Percentiles rank a stretch among this genome's conserved stretches.
Conservation (phyloP, 2,888 invertebrate genomes). For the Mesorhabditis sp. region DNA sequence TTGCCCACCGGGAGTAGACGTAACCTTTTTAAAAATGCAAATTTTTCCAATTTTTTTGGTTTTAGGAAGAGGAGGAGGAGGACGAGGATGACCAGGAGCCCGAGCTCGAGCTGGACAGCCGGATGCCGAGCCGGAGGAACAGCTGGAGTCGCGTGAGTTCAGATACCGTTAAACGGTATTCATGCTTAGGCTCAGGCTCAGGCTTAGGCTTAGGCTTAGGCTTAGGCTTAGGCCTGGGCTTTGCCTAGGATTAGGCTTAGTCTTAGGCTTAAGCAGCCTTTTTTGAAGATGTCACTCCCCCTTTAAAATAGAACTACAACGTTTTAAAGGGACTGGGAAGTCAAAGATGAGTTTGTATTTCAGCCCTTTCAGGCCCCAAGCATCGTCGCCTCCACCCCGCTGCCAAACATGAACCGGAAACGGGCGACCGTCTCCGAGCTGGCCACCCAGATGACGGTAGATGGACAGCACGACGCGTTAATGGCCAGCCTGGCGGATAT, state of each 20-base stretch:
- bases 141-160: neutral
- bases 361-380: neutral
- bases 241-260: no score
- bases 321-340: no score
- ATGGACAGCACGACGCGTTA: conserved; percentile 29
- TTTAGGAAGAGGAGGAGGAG: conserved; percentile 7
- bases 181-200: no score
- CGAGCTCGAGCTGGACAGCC: neutral
- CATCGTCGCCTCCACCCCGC: neutral
- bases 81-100: neutral
- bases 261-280: no score
- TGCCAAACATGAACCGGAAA: neutral
- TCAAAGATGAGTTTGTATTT: neutral
- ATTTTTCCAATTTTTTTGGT: neutral
- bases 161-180: no score
- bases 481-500: conserved; percentile 41
- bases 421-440: neutral
- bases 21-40: neutral
- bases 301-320: no score
- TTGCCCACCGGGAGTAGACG: no score
- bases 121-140: neutral
- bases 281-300: no score
- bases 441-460: conserved; percentile 7
- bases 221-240: no score
- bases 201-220: no score